These are phyloP conservation scores for Nothocercus julius DNA, from an alignment of 2,113 vertebrate genomes.

Conservation along the genomic window DNA sequence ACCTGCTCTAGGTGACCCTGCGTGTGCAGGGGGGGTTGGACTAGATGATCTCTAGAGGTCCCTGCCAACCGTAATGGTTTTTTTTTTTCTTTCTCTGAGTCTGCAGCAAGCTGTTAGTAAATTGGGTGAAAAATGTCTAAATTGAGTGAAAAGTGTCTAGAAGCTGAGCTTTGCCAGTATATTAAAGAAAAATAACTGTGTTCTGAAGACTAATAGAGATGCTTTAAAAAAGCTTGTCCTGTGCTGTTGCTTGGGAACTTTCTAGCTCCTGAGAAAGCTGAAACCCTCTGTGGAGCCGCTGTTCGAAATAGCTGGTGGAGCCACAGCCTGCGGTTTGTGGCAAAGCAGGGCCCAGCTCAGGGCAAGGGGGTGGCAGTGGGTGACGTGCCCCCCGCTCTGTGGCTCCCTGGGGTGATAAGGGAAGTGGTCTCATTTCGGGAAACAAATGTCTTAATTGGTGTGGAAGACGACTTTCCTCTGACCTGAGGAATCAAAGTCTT, in stretches of 20 bases:
- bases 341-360: background rate
- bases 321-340: too few relatives aligned
- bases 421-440: background rate
- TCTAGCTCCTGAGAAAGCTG: too few relatives aligned
- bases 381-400: accelerated
- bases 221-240: background rate
- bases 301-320: too few relatives aligned
- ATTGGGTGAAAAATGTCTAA: too few relatives aligned
- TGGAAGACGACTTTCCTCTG: background rate
- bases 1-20: too few relatives aligned
- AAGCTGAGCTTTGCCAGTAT: background rate
- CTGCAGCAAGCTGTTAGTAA: accelerated
- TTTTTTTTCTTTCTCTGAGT: background rate
- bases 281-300: too few relatives aligned
- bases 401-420: background rate
- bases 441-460: background rate
- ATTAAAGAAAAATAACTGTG: background rate
- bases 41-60: too few relatives aligned
- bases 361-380: background rate
- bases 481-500: background rate
- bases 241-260: too few relatives aligned
- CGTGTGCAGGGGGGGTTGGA: too few relatives aligned
- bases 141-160: too few relatives aligned
- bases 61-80: too few relatives aligned
- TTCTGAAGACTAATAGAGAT: background rate